phyloP scores from a whole-genome alignment of 2,888 invertebrate genomes.

The Punctoribates punctum region DNA sequence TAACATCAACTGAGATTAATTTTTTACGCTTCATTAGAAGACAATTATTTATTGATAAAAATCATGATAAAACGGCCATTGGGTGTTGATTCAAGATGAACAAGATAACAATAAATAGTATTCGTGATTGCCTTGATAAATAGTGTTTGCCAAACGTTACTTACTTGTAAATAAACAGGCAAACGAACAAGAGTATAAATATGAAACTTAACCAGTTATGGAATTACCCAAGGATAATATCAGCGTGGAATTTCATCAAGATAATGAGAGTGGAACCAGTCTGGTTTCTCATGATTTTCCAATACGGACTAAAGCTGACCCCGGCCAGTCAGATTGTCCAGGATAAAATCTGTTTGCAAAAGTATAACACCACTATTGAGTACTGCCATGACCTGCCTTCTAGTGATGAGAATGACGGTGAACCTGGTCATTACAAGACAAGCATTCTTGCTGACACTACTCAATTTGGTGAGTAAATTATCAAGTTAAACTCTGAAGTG shows the following conservation, averaged over 20 bases:
- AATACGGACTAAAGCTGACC: neutral
- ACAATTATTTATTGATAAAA: too few species aligned
- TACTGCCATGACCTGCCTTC: constrained; percentile 31
- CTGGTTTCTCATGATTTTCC: constrained; percentile 9
- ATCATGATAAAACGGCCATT: too few species aligned
- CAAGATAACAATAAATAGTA: too few species aligned
- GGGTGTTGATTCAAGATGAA: too few species aligned
- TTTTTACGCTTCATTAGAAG: too few species aligned
- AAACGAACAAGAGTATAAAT: too few species aligned
- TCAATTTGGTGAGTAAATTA: neutral
- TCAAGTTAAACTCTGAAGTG: neutral
- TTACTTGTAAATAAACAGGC: too few species aligned
- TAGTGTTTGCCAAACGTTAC: too few species aligned
- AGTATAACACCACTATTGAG: neutral
- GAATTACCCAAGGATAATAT: too few species aligned
- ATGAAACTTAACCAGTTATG: too few species aligned
- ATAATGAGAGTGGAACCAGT: constrained; percentile 29
- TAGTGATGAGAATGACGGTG: neutral
- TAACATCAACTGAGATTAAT: too few species aligned
- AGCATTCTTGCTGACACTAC: constrained; percentile 11
- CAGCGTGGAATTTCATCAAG: constrained; percentile 3
- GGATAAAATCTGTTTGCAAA: constrained; percentile 27
- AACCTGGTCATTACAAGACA: neutral
- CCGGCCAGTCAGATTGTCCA: constrained; percentile 18
- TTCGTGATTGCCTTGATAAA: too few species aligned